These are phyloP conservation scores for Poeciliopsis presidionis DNA, from an alignment of 2,797 vertebrate genomes.

Conservation along the genomic window DNA sequence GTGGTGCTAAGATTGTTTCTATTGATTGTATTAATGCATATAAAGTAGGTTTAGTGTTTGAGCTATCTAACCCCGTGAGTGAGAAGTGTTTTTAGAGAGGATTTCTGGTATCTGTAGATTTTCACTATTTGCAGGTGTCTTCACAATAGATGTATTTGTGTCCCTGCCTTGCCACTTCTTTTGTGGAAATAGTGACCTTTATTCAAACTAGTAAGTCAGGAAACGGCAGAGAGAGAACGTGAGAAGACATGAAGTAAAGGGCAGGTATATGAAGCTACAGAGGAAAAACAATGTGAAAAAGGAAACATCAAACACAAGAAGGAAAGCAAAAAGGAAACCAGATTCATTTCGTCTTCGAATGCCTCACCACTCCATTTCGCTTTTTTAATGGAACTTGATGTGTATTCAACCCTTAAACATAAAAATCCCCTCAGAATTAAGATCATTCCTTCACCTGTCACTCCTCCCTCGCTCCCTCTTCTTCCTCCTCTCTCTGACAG, in stretches of 20 bases:
- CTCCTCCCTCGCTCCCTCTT: constrained; percentile 32
- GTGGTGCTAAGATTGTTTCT: not conserved
- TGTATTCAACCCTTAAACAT: constrained; percentile 71
- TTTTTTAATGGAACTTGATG: constrained; percentile 62
- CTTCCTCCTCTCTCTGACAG: constrained; percentile 48
- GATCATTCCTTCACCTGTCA: constrained; percentile 76
- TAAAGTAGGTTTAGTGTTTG: too few relatives aligned
- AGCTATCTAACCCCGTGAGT: too few relatives aligned
- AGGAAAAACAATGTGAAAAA: not conserved
- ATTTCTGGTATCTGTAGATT: too few relatives aligned
- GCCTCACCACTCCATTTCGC: constrained; percentile 3
- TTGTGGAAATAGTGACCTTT: too few relatives aligned
- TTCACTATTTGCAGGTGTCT: too few relatives aligned
- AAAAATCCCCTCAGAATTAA: constrained; percentile 70
- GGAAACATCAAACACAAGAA: not conserved
- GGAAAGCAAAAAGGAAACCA: not conserved
- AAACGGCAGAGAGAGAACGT: too few relatives aligned
- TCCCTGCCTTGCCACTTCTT: too few relatives aligned
- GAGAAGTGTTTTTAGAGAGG: too few relatives aligned
- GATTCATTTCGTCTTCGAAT: not conserved
- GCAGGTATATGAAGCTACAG: not conserved
- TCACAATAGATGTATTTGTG: too few relatives aligned
- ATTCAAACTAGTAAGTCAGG: too few relatives aligned
- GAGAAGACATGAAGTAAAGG: too few relatives aligned
- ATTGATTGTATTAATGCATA: not conserved